phyloP scores from a whole-genome alignment of 2,888 invertebrate genomes.

The Omphaloscelis lunosa region DNA sequence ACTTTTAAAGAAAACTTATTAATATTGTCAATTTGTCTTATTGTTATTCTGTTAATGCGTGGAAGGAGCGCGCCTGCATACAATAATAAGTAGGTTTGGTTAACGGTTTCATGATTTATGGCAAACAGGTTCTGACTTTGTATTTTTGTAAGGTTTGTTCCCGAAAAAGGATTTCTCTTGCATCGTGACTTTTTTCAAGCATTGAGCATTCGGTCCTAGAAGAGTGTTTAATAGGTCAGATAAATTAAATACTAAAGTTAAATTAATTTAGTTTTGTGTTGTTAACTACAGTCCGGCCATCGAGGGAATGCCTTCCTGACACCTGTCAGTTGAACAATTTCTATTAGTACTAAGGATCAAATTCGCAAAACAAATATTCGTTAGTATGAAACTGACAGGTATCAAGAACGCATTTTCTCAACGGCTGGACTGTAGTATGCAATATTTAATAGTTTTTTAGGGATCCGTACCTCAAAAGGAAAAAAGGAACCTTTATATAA shows the following conservation, averaged over 20 bases:
- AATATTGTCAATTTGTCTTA: conserved; percentile 45
- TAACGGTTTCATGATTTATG: conserved; percentile 18
- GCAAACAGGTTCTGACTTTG: neutral
- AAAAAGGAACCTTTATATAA: too few relatives aligned
- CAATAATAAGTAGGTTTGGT: conserved; percentile 10
- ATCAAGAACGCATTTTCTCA: too few relatives aligned
- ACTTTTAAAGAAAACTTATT: conserved; percentile 52
- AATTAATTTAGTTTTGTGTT: neutral
- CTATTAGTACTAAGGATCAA: too few relatives aligned
- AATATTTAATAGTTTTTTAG: neutral
- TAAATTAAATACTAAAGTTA: neutral
- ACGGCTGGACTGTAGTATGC: too few relatives aligned
- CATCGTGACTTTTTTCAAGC: neutral
- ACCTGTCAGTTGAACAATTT: too few relatives aligned
- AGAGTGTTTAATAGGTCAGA: neutral
- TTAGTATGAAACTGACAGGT: too few relatives aligned
- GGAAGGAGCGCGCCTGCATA: neutral
- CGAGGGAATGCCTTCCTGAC: too few relatives aligned
- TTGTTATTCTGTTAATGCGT: conserved; percentile 54
- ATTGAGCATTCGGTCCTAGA: neutral
- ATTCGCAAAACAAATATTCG: too few relatives aligned
- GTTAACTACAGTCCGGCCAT: neutral
- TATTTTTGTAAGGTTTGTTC: conserved; percentile 4
- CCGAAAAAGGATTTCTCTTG: neutral
- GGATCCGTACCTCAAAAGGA: too few relatives aligned